Evolutionary conservation across 2,888 invertebrate genomes (phyloP), one percentile per base, ranked within the genome.

Genomic region (Adelphocoris suturalis): DNA sequence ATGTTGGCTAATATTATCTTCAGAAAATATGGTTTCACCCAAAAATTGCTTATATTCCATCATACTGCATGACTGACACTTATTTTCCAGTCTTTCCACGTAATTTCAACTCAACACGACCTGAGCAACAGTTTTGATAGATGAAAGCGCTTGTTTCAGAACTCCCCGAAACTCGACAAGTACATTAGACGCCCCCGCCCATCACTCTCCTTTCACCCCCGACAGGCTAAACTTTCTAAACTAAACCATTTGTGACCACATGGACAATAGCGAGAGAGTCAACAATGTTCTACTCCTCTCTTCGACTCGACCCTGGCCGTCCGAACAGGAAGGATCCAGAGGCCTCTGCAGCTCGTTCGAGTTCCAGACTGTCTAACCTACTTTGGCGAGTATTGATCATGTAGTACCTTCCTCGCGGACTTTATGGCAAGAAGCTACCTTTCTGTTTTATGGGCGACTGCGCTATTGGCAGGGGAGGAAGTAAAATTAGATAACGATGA

Each of bases 181-280:
- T 68, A 68, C 68, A 68, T 68, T 68, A 68, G 68, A 68, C 19
- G 19, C 68, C 68, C 68, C 68, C 68, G 12, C 68, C 11, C 27
- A n/a, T 23, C 23, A 23, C 68, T 23, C 68, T 68, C 68, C 23
- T 23, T 23, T 68, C 23, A 3, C 23, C 23, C 68, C 27, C 27
- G 68, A 19, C 68, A 68, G 68, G 19, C 11, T 68, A 23, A 68
- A 68, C 68, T 68, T 68, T 68, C 68, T 68, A 68, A 68, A 68
- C 68, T 68, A 23, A 68, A 68, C 68, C 27, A 68, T 68, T 68
- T 68, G 68, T 23, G 68, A 23, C 11, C 27, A 68, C 68, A 23
- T 27, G 68, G 68, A 68, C 68, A 68, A 68, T 23, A 68, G 68
- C 11, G 68, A 68, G 68, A 68, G 68, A 68, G 68, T 68, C 68